Evolutionary conservation across 2,888 invertebrate species (phyloP).

Genomic region (Thelaira solivaga): DNA sequence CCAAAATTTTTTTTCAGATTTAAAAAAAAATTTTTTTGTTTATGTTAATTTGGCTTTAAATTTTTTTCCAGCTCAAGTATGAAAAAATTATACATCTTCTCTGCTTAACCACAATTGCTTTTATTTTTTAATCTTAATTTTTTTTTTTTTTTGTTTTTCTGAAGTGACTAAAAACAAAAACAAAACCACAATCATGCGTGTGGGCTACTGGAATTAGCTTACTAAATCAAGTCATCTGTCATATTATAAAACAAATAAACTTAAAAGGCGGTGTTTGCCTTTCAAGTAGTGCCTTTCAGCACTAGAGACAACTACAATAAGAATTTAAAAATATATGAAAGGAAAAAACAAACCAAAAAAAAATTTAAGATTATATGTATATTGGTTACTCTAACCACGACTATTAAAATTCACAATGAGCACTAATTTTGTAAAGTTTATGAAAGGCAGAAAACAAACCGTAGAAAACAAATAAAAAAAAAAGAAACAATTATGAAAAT

Average conservation of each 20-base stretch:
- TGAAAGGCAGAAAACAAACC: neutral
- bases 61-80: no score
- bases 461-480: constrained; percentile 4
- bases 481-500: constrained; percentile 55
- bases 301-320: neutral
- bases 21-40: no score
- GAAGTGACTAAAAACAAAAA: neutral
- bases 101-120: constrained; percentile 29
- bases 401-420: constrained; percentile 38
- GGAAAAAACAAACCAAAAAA: neutral
- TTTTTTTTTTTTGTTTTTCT: neutral
- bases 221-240: constrained; percentile 62
- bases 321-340: neutral
- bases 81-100: neutral
- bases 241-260: constrained; percentile 24
- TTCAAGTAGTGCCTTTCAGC: constrained; percentile 21
- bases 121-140: no score
- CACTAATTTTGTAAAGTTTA: constrained; percentile 47
- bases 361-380: constrained; percentile 18
- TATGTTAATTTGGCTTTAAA: no score
- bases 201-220: constrained; percentile 49
- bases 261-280: constrained; percentile 33
- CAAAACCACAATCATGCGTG: constrained; percentile 48
- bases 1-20: no score
- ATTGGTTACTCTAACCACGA: constrained; percentile 58